Evolutionary conservation across 2,797 vertebrate genomes (phyloP), one percentile per base, ranked within the genome.

Genomic region (Arnoldichthys spilopterus): DNA sequence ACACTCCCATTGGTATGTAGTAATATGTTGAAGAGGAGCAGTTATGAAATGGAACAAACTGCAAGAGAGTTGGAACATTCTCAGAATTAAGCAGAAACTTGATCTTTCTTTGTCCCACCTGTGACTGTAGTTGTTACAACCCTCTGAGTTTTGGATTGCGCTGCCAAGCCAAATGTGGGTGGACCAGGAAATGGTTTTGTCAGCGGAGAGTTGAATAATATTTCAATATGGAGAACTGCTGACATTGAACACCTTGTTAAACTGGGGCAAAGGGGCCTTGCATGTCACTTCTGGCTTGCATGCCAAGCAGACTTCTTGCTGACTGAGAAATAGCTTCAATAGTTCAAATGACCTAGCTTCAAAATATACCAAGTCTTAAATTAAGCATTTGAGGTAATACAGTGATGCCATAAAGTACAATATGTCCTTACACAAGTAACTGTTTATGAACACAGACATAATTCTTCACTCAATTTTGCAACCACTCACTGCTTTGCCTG

Each of bases 231-330:
- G 40, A 68, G 47, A 45, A 54, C 53, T 43, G 18, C 49, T 75
- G 74, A 80, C 74, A 78, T 30, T 45, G 28, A 63, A 82, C 56
- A 66, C 73, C 67, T 77, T 66, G 62, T 80, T 66, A 59, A 69
- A 72, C 66, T 72, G 34, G n/a, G 28, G 24, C 67, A 51, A 77
- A 78, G 71, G 34, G 22, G 45, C 43, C 45, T 0, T 32, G 43
- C 9, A 18, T 79, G 63, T 61, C 72, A 40, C 30, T 72, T 43
- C 22, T 16, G 20, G 34, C 34, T 45, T 34, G 6, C 16, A 18
- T 68, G 67, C 24, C 45, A 30, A 18, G 7, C 24, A 16, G 22
- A 45, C 37, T 5, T 67, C 37, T 28, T 12, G 9, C 43, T 49
- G 67, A 13, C 66, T 68, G 45, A 30, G 45, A 69, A 69, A 69